Evolutionary conservation across 2,888 invertebrate genomes (phyloP).

Genomic region (Andrena camellia): DNA sequence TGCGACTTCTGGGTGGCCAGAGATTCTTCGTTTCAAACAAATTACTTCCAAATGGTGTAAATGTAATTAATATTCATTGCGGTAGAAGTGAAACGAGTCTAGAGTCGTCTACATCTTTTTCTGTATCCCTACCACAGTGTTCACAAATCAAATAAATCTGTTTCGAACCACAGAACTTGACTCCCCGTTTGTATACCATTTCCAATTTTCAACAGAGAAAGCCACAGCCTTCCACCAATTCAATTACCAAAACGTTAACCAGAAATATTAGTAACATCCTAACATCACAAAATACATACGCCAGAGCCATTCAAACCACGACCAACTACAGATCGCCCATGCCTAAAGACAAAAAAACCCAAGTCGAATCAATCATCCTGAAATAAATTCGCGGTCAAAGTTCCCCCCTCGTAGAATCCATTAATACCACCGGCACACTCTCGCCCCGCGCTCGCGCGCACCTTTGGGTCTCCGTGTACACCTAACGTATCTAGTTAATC

Average conservation of each 20-base stretch:
- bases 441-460: not conserved
- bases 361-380: slow-evolving; percentile 48
- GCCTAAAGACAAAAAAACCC: slow-evolving; percentile 23
- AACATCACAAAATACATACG: too few species aligned
- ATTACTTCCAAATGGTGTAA: too few species aligned
- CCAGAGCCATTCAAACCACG: not conserved
- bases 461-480: slow-evolving; percentile 2
- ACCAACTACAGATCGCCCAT: slow-evolving; percentile 12
- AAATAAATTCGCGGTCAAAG: slow-evolving; percentile 39
- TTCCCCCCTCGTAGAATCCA: slow-evolving; percentile 40
- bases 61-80: too few species aligned
- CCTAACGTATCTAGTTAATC: slow-evolving; percentile 48
- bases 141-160: too few species aligned
- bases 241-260: not conserved
- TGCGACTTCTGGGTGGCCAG: too few species aligned
- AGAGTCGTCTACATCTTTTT: too few species aligned
- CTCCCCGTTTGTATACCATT: too few species aligned
- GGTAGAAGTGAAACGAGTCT: too few species aligned
- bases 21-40: too few species aligned
- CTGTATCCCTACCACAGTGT: too few species aligned
- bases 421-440: slow-evolving; percentile 29
- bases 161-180: too few species aligned
- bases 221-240: not conserved
- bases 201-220: too few species aligned
- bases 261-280: not conserved